Conservation (phyloP, 2,797 vertebrate genomes). For the Alcedo quadribrachys region DNA sequence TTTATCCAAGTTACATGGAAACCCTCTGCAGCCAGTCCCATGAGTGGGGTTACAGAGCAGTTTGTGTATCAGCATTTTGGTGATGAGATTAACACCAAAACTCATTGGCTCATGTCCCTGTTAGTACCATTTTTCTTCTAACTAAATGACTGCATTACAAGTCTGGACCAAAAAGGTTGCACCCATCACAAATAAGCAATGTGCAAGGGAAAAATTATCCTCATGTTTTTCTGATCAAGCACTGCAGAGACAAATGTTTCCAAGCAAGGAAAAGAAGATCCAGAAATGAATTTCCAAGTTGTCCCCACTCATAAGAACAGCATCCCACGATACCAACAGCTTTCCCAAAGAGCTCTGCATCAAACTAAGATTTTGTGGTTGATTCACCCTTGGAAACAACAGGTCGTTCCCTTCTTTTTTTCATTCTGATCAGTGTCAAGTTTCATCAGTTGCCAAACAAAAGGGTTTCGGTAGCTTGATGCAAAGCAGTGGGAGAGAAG, state of each 20-base stretch:
- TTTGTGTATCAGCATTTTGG: not conserved
- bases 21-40: not conserved
- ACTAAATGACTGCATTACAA: not conserved
- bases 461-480: slow-evolving; percentile 30
- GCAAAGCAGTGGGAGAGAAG: not conserved
- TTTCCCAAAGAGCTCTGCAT: slow-evolving; percentile 23
- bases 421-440: slow-evolving; percentile 56
- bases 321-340: not conserved
- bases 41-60: fast-evolving
- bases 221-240: not conserved
- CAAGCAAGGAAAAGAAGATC: not conserved
- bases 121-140: not conserved
- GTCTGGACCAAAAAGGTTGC: not conserved
- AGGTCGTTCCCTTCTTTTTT: slow-evolving; percentile 3
- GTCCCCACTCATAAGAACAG: not conserved
- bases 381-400: slow-evolving; percentile 11
- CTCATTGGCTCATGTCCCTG: not conserved
- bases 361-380: slow-evolving; percentile 8
- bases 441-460: slow-evolving; percentile 37
- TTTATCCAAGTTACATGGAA: not conserved
- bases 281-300: not conserved
- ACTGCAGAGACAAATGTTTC: not conserved
- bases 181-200: not conserved
- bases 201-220: not conserved
- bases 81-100: not conserved